Evolutionary conservation across 1,140 invertebrate species (phyloP).

Genomic region (Heliconius eleuchia): DNA sequence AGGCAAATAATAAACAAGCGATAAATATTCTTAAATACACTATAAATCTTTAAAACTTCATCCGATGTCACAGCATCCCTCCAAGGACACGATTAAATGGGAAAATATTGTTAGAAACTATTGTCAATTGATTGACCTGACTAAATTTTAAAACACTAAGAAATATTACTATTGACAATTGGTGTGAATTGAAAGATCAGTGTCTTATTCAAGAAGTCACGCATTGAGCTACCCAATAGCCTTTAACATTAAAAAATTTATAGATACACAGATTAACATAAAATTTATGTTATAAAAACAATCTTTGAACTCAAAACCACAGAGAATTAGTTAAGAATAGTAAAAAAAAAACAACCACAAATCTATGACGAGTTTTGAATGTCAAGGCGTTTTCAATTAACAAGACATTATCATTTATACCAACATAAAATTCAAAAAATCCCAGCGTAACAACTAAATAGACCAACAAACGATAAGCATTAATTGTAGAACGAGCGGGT

Average conservation of each 20-base stretch:
- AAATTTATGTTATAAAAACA: no score
- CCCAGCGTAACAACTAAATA: slow-evolving; percentile 1
- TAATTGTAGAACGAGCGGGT: slow-evolving; percentile 41
- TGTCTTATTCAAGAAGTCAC: background rate
- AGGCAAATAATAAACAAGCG: slow-evolving; percentile 9
- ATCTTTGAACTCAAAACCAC: background rate
- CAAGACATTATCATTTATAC: background rate
- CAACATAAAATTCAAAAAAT: background rate
- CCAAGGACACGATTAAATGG: background rate
- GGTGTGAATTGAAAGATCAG: background rate
- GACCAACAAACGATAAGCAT: slow-evolving; percentile 35
- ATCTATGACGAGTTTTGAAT: background rate
- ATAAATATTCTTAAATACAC: slow-evolving; percentile 1
- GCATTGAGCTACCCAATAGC: background rate
- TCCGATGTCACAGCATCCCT: background rate
- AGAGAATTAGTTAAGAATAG: background rate
- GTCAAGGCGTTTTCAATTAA: slow-evolving; percentile 2
- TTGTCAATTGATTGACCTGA: background rate
- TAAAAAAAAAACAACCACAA: background rate
- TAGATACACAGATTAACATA: no score
- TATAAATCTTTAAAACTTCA: slow-evolving; percentile 5
- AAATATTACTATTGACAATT: no score
- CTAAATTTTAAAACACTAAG: no score
- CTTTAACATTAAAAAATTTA: background rate
- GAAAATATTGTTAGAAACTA: background rate